Conservation (phyloP, 2,888 invertebrate species). For the Trichacis sp. region DNA sequence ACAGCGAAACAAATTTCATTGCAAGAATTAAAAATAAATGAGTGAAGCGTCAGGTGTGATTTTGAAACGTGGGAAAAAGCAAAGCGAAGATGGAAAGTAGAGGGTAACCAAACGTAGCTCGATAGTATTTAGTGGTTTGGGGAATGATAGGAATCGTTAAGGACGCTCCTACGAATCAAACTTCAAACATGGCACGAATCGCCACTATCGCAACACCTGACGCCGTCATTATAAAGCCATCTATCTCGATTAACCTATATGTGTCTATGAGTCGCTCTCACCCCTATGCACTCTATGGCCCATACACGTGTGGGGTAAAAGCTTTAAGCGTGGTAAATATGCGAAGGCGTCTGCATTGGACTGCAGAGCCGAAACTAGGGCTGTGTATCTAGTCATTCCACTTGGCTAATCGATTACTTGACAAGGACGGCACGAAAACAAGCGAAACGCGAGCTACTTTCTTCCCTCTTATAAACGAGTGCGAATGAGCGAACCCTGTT, state of each 20-base stretch:
- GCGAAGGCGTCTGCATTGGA: conserved; percentile 29
- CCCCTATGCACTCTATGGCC: too few species aligned
- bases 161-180: not conserved
- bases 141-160: not conserved
- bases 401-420: conserved; percentile 36
- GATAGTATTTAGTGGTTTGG: not conserved
- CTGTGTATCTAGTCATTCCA: conserved; percentile 31
- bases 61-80: too few species aligned
- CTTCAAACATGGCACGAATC: conserved; percentile 4
- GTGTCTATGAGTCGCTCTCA: too few species aligned
- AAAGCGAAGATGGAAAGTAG: too few species aligned
- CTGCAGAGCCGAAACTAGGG: conserved; percentile 36
- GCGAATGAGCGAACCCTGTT: conserved; percentile 27
- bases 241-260: conserved; percentile 31
- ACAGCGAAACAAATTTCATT: not conserved
- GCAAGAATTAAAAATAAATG: too few species aligned
- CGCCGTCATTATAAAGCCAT: conserved; percentile 35
- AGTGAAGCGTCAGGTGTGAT: too few species aligned
- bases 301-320: conserved; percentile 24
- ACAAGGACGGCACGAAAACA: conserved; percentile 36
- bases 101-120: not conserved
- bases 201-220: conserved; percentile 26
- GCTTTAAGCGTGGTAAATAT: conserved; percentile 8
- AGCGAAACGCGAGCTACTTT: conserved; percentile 25
- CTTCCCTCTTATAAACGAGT: conserved; percentile 27